Evolutionary conservation across 2,113 vertebrate genomes (phyloP).

Genomic region (Pygoscelis adeliae): DNA sequence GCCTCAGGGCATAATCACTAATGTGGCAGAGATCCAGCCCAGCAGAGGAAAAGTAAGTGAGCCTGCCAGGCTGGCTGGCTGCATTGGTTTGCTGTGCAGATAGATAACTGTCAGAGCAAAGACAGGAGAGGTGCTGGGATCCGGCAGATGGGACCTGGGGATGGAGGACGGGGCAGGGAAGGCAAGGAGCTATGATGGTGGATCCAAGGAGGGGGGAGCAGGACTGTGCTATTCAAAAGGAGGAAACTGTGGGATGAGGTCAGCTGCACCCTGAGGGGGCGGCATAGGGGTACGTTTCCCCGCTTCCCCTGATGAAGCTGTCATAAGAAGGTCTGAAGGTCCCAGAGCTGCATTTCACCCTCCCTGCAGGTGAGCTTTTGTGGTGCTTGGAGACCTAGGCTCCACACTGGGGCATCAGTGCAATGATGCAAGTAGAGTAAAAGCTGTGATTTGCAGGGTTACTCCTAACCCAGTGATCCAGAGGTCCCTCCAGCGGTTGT

Average conservation of each 20-base stretch:
- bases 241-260: not conserved
- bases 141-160: not conserved
- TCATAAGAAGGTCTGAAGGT: not conserved
- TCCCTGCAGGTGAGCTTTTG: not conserved
- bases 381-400: not conserved
- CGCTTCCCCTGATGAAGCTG: not conserved
- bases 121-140: not conserved
- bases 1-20: not conserved
- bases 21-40: not conserved
- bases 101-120: not conserved
- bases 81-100: accelerated
- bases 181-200: not conserved
- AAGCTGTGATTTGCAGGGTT: not conserved
- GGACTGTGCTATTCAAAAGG: not conserved
- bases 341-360: not conserved
- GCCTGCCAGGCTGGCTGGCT: not conserved
- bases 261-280: not conserved
- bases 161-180: accelerated
- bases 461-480: not conserved
- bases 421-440: not conserved
- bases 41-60: not conserved
- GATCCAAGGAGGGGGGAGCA: not conserved
- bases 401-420: not conserved
- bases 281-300: accelerated
- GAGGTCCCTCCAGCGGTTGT: accelerated